A percentile compares a stretch with the other conserved stretches of the same genome.
phyloP scores from a whole-genome alignment of 2,888 invertebrate genomes.

The Cyclophora punctaria region DNA sequence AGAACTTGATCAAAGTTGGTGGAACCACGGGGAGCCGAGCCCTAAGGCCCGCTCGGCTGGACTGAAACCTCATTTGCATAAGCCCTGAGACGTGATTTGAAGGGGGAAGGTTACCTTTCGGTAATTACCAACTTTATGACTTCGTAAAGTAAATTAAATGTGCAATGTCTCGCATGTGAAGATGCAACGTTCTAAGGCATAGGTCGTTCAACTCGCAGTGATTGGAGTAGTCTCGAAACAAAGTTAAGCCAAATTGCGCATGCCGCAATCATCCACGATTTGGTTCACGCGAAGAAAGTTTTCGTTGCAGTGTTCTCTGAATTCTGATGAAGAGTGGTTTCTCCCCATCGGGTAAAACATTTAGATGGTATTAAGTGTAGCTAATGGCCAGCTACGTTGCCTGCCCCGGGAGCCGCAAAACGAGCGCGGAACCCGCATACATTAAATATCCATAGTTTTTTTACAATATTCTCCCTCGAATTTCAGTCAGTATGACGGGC shows the following conservation, averaged over 20 bases:
- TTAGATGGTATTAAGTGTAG: conserved; percentile 66
- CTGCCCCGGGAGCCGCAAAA: conserved; percentile 48
- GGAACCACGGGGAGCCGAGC: conserved; percentile 23
- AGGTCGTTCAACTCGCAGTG: no score
- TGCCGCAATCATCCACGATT: background rate
- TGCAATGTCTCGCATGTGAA: no score
- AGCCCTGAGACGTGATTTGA: conserved; percentile 23
- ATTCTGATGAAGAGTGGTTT: conserved; percentile 21
- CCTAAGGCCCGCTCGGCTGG: conserved; percentile 26
- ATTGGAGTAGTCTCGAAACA: background rate
- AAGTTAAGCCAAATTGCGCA: background rate
- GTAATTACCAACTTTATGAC: no score
- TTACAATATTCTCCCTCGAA: conserved; percentile 39
- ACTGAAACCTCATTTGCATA: conserved; percentile 30
- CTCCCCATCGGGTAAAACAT: conserved; percentile 52
- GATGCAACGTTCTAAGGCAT: no score
- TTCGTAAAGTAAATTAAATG: no score
- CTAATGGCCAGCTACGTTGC: conserved; percentile 51
- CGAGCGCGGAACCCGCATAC: conserved; percentile 34
- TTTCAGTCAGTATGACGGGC: conserved; percentile 31
- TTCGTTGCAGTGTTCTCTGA: conserved; percentile 1
- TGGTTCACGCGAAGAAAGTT: background rate
- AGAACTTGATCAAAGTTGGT: conserved; percentile 19
- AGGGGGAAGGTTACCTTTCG: conserved; percentile 3
- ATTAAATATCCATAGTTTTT: conserved; percentile 38